phyloP scores from a whole-genome alignment of 2,888 invertebrate species.

The Sialis fuliginosa region DNA sequence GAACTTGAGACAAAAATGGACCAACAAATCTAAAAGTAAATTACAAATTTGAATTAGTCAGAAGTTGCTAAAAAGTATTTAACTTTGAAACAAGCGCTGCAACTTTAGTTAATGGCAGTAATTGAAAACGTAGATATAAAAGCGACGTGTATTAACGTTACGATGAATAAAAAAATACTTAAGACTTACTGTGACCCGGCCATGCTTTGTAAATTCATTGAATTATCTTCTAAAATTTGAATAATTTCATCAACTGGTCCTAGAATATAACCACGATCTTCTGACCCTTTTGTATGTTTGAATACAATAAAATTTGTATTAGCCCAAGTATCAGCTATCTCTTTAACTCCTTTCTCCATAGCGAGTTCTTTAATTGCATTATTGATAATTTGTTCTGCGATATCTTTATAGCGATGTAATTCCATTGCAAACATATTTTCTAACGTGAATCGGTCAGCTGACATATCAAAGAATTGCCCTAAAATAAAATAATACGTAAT shows the following conservation, averaged over 20 bases:
- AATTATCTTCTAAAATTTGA: conserved; percentile 70
- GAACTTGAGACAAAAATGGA: conserved; percentile 66
- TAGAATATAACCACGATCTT: conserved; percentile 65
- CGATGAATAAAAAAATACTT: too few species aligned
- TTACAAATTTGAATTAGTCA: too few species aligned
- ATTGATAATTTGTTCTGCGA: conserved; percentile 71
- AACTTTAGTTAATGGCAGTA: too few species aligned
- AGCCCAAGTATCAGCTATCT: conserved; percentile 62
- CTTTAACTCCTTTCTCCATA: conserved; percentile 77
- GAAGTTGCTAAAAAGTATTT: too few species aligned
- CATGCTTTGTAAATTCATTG: conserved; percentile 84
- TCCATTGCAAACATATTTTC: conserved; percentile 91
- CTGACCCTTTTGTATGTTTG: conserved; percentile 50
- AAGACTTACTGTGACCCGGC: conserved; percentile 64
- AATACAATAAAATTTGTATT: conserved; percentile 41
- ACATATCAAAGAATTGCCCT: conserved; percentile 68
- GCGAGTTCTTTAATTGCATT: conserved; percentile 78
- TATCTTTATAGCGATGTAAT: conserved; percentile 66
- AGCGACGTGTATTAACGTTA: too few species aligned
- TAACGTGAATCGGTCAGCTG: conserved; percentile 73
- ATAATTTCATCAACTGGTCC: conserved; percentile 71
- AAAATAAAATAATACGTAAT: conserved; percentile 2
- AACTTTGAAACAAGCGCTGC: too few species aligned
- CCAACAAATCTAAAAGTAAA: conserved; percentile 53
- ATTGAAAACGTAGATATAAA: too few species aligned